A percentile compares a stretch with the other conserved stretches of the same genome.
Conservation (phyloP, 2,888 invertebrate species). For the Metacarcinus magister region DNA sequence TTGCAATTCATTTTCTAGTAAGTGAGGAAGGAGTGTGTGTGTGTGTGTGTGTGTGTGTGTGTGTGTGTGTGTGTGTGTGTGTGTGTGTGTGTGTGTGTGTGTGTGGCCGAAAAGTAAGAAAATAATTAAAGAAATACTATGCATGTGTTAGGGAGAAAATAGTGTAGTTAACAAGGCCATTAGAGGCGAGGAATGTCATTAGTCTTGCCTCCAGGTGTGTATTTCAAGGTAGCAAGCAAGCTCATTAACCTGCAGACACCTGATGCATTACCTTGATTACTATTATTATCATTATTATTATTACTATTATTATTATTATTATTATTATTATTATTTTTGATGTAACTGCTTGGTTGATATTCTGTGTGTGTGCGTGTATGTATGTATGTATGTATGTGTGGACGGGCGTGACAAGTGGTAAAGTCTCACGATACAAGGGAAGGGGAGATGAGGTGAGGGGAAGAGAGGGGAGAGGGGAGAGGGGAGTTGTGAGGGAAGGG, state of each 20-base stretch:
- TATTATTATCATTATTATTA: neutral
- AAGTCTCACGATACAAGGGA: constrained; percentile 43
- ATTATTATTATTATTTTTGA: neutral
- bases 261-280: neutral
- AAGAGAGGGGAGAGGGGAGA: neutral
- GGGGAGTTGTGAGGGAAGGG: neutral
- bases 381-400: constrained; percentile 17
- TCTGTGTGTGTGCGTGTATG: neutral
- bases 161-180: neutral
- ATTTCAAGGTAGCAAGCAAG: neutral
- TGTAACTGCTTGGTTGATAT: neutral
- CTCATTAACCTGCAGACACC: neutral
- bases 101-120: neutral
- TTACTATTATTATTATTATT: constrained; percentile 1
- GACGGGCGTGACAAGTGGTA: constrained; percentile 30
- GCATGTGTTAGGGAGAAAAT: neutral
- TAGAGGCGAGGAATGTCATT: neutral
- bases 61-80: constrained; percentile 40
- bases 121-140: neutral
- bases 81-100: constrained; percentile 36
- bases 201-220: constrained; percentile 17
- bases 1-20: too few relatives aligned
- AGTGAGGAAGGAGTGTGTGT: neutral
- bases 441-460: neutral
- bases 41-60: neutral